Conservation (phyloP, 1,140 invertebrate genomes). For the Caenorhabditis briggsae region DNA sequence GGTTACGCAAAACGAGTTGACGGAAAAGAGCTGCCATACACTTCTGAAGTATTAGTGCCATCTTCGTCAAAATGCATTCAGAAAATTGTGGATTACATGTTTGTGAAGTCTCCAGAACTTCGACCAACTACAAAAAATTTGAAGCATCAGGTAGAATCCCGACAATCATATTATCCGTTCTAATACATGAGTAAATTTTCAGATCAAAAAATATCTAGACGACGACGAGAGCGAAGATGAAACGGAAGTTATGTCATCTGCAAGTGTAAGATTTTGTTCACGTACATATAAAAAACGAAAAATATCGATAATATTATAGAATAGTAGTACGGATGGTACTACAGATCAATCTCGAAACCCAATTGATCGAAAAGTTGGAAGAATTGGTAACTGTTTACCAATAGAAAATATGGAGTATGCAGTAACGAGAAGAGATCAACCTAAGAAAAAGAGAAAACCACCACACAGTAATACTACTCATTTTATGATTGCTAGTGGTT, state of each 20-base stretch:
- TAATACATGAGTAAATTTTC: not conserved
- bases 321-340: constrained; percentile 13
- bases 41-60: constrained; percentile 59
- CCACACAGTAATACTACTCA: not conserved
- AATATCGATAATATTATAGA: not conserved
- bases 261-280: not conserved
- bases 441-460: constrained; percentile 7
- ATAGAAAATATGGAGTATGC: constrained; percentile 36
- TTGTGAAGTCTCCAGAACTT: constrained; percentile 54
- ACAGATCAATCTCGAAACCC: not conserved
- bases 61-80: constrained; percentile 57
- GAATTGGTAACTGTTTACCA: constrained; percentile 7
- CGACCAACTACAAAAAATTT: constrained; percentile 32
- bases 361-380: not conserved
- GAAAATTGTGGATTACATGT: constrained; percentile 62
- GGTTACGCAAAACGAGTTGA: constrained; percentile 56
- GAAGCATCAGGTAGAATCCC: not conserved
- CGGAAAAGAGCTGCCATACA: constrained; percentile 61
- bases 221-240: not conserved
- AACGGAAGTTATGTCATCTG: not conserved
- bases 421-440: not conserved
- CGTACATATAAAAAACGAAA: not conserved
- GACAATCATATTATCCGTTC: not conserved
- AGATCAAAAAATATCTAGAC: constrained; percentile 31
- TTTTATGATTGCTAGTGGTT: not conserved